Evolutionary conservation across 2,888 invertebrate genomes (phyloP), one percentile per base, ranked within the genome.

Genomic region (Ichneumon xanthorius): DNA sequence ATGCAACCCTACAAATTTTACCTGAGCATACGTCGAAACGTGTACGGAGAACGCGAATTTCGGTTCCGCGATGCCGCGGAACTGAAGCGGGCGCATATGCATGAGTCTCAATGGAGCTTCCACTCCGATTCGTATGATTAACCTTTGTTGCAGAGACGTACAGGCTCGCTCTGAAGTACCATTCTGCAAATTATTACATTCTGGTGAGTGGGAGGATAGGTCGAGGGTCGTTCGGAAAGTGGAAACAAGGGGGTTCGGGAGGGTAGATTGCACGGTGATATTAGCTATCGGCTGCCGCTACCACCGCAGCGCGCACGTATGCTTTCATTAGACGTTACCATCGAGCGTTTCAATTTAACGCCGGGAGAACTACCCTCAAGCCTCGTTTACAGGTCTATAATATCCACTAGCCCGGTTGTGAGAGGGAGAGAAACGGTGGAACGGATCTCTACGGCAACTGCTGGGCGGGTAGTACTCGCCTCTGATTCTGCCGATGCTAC

Each of bases 271-370:
- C 37, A 30, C 67, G 90, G 89, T 88, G 89, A 91, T 92, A 92
- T 92, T 92, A 91, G 92, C 90, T 89, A 45, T 67, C 40, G 45
- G 70, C 45, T 11, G 72, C 81, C 67, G 63, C 53, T 55, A 77
- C 40, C 50, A 48, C 80, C 53, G 61, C 63, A 70, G 33, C 68
- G 87, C 87, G 89, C 90, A 90, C 92, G 90, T 92, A 91, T 92
- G 92, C 93, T 93, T 93, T 93, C 93, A 93, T 93, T 93, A 93
- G 93, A 92, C 92, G 91, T 92, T 93, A 92, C 92, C 93, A 92
- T 92, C 92, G 92, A 92, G 92, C 92, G 91, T 92, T 92, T 93
- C 92, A 92, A 93, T 93, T 93, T 92, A 92, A 91, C 92, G 90
- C 90, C 45, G 88, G 61, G 65, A 80, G 91, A 92, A 92, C 92